Percentiles rank a stretch among this genome's conserved stretches.
Conservation (phyloP, 2,797 vertebrate species). For the Helarctos malayanus region DNA sequence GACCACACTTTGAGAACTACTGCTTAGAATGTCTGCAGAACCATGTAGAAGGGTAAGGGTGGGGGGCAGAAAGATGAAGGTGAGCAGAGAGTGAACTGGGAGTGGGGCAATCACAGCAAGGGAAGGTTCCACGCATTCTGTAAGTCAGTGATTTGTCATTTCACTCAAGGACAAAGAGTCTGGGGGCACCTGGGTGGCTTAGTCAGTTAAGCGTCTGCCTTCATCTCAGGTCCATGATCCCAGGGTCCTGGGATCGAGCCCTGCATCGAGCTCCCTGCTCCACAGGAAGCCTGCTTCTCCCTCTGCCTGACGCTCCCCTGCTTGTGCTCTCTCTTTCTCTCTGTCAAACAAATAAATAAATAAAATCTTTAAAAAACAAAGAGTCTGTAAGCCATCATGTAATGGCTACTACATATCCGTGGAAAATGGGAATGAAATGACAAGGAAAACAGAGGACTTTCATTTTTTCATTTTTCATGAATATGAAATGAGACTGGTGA, state of each 20-base stretch:
- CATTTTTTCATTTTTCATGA: not conserved
- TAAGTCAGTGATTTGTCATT: not conserved
- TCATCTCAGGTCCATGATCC: not conserved
- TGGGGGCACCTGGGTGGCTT: not conserved
- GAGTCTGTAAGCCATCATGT: not conserved
- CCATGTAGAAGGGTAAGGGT: too few species aligned
- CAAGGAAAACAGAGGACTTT: not conserved
- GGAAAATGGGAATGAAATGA: not conserved
- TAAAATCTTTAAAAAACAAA: too few species aligned
- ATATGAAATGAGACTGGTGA: not conserved
- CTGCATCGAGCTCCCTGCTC: not conserved
- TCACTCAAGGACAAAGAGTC: not conserved
- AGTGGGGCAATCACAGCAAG: not conserved
- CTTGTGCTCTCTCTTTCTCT: not conserved
- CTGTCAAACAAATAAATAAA: too few species aligned
- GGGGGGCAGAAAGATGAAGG: not conserved
- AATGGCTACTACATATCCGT: not conserved
- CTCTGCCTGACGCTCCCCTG: not conserved
- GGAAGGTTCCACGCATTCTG: not conserved
- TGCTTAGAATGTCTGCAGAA: not conserved
- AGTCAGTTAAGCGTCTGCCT: not conserved
- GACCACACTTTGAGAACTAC: not conserved
- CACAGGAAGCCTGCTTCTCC: not conserved
- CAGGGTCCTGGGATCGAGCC: not conserved
- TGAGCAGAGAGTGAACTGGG: not conserved